Conservation (phyloP, 2,888 invertebrate genomes). For the Protodeltote pygarga region DNA sequence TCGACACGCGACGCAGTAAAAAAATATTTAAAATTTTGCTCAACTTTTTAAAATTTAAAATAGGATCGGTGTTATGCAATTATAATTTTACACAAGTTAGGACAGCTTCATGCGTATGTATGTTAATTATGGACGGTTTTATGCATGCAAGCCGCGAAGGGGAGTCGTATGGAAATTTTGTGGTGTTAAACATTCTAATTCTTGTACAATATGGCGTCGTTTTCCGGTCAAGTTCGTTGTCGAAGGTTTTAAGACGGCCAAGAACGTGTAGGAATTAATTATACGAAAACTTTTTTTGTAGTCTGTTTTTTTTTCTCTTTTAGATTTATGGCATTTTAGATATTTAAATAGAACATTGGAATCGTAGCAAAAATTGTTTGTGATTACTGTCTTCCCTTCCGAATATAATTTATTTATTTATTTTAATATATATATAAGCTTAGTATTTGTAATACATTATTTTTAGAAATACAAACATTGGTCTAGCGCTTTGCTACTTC, state of each 20-base stretch:
- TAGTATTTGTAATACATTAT: no score
- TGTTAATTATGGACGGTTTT: constrained; percentile 21
- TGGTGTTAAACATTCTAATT: constrained; percentile 41
- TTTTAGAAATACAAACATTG: no score
- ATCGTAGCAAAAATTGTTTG: no score
- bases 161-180: constrained; percentile 26
- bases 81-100: constrained; percentile 5
- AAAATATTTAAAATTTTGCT: neutral
- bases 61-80: constrained; percentile 11
- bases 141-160: constrained; percentile 26
- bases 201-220: constrained; percentile 21
- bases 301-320: no score
- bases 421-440: no score
- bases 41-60: constrained; percentile 11
- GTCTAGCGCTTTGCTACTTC: no score
- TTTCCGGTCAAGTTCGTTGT: constrained; percentile 25
- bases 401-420: no score
- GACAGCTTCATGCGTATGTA: constrained; percentile 2
- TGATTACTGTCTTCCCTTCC: no score
- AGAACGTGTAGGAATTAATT: constrained; percentile 1
- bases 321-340: no score
- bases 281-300: neutral
- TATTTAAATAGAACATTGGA: no score
- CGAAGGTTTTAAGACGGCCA: constrained; percentile 10
- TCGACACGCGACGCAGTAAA: no score